These are phyloP conservation scores for Chironomus tepperi DNA, from an alignment of 1,140 invertebrate genomes.

Conservation along the genomic window DNA sequence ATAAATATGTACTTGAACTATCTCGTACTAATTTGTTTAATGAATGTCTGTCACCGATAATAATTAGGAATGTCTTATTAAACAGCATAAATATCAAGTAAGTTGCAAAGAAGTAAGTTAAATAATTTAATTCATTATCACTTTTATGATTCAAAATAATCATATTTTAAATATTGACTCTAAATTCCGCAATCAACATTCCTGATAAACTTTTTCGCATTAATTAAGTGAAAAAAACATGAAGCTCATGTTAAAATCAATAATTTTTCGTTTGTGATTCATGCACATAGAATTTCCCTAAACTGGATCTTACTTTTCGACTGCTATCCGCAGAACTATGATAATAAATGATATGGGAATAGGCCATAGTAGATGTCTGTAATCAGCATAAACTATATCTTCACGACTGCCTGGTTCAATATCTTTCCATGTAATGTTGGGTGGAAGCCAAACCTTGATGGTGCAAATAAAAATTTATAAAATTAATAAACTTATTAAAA, in stretches of 20 bases:
- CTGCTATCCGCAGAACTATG: constrained; percentile 59
- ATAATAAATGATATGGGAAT: constrained; percentile 69
- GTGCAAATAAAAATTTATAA: constrained; percentile 71
- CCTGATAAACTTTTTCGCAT: too few relatives aligned
- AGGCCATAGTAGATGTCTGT: constrained; percentile 73
- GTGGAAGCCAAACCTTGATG: constrained; percentile 78
- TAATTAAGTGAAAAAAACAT: too few relatives aligned
- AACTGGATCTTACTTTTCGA: constrained; percentile 65
- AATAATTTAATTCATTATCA: too few relatives aligned
- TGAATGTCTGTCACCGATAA: too few relatives aligned
- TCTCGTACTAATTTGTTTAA: too few relatives aligned
- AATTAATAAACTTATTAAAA: neutral
- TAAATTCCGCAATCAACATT: too few relatives aligned
- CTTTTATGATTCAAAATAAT: too few relatives aligned
- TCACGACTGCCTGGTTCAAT: constrained; percentile 66
- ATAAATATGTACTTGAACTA: too few relatives aligned
- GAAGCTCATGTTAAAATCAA: neutral
- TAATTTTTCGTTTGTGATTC: neutral
- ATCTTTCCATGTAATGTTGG: constrained; percentile 82
- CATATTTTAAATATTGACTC: too few relatives aligned
- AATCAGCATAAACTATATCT: constrained; percentile 68
- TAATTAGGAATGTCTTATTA: too few relatives aligned
- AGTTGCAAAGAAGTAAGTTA: too few relatives aligned
- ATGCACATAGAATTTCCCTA: neutral
- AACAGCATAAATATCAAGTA: too few relatives aligned